phyloP scores from a whole-genome alignment of 2,888 invertebrate genomes.

The Dusona sp. region DNA sequence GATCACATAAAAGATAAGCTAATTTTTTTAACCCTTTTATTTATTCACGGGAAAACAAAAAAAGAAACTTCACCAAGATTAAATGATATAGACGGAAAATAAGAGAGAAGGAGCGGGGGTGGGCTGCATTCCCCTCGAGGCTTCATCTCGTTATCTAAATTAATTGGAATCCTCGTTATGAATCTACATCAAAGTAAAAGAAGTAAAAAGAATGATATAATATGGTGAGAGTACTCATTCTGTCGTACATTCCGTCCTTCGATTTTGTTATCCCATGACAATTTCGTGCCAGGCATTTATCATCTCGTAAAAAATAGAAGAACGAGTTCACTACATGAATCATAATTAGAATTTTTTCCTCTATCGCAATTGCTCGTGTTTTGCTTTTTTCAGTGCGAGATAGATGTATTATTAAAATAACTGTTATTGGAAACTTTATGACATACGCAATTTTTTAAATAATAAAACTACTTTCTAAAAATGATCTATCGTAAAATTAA shows the following conservation, averaged over 20 bases:
- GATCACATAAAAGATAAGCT: background rate
- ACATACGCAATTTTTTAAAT: background rate
- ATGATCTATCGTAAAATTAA: background rate
- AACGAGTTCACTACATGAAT: background rate
- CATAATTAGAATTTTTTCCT: background rate
- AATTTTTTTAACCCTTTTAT: background rate
- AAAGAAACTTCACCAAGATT: background rate
- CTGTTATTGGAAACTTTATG: background rate
- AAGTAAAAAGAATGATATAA: conserved; percentile 5
- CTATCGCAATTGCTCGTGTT: background rate
- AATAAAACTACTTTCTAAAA: background rate
- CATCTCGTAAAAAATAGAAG: background rate
- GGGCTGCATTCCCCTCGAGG: conserved; percentile 24
- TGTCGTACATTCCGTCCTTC: background rate
- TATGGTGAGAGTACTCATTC: background rate
- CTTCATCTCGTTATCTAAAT: conserved; percentile 54
- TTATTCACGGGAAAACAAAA: conserved; percentile 2
- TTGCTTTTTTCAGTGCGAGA: background rate
- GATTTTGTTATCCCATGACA: conserved; percentile 7
- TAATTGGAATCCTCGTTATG: conserved; percentile 54
- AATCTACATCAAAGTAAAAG: conserved; percentile 46
- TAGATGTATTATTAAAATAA: background rate
- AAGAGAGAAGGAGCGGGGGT: background rate
- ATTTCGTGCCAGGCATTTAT: background rate
- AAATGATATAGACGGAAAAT: background rate